phyloP scores from a whole-genome alignment of 2,888 invertebrate genomes.

The Cotesia congregata region DNA sequence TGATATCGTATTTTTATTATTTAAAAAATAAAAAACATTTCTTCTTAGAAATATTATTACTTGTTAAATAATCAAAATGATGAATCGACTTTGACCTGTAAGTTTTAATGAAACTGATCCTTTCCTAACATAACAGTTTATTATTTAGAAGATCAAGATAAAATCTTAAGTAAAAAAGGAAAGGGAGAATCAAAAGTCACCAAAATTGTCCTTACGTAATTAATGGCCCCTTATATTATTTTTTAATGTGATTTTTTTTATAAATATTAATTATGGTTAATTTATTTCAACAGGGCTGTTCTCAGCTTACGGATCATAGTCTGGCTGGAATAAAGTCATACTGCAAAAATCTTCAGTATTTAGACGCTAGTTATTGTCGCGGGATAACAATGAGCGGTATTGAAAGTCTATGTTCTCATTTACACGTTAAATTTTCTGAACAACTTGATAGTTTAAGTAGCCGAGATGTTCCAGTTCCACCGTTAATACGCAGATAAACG shows the following conservation, averaged over 20 bases:
- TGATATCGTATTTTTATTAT: too few relatives aligned
- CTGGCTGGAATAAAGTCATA: conserved; percentile 72
- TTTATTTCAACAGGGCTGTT: conserved; percentile 73
- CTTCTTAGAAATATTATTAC: not conserved
- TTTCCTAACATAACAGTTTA: too few relatives aligned
- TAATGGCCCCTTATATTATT: too few relatives aligned
- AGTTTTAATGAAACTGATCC: conserved; percentile 14
- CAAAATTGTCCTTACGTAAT: too few relatives aligned
- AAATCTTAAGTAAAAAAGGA: too few relatives aligned
- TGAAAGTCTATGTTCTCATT: conserved; percentile 46
- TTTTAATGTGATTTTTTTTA: not conserved
- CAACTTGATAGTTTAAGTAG: conserved; percentile 43
- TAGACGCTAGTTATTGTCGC: conserved; percentile 75
- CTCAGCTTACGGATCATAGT: conserved; percentile 74
- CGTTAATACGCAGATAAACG: conserved; percentile 50
- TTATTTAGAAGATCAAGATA: too few relatives aligned
- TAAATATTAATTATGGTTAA: conserved; percentile 39
- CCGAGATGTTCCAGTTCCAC: conserved; percentile 47
- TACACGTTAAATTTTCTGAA: conserved; percentile 54
- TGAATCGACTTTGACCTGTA: too few relatives aligned
- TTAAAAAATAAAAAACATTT: too few relatives aligned
- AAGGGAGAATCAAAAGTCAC: too few relatives aligned
- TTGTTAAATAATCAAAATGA: not conserved
- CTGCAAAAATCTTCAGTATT: conserved; percentile 73
- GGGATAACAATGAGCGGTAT: conserved; percentile 70